Conservation (phyloP, 2,113 vertebrate genomes). For the Nymphicus hollandicus region DNA sequence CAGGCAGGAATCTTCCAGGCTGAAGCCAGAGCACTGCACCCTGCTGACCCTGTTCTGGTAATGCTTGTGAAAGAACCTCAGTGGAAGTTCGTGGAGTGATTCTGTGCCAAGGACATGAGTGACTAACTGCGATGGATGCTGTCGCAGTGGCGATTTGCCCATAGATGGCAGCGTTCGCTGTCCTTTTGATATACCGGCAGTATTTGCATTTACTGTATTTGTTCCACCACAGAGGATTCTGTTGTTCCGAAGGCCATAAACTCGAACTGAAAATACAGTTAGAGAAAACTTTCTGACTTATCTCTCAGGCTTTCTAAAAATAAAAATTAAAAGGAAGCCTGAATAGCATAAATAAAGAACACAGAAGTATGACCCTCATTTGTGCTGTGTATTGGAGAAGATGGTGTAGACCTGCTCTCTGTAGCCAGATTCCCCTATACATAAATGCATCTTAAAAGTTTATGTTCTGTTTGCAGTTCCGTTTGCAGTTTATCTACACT, state of each 20-base stretch:
- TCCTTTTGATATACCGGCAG: background rate
- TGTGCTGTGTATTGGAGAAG: background rate
- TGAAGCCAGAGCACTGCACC: background rate
- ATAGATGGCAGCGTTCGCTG: background rate
- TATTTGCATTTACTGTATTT: no score
- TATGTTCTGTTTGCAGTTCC: no score
- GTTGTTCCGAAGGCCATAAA: background rate
- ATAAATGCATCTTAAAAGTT: background rate
- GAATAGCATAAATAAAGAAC: background rate
- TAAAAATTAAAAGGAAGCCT: background rate
- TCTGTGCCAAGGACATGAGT: background rate
- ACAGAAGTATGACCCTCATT: background rate
- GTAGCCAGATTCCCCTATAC: background rate
- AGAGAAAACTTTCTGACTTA: background rate
- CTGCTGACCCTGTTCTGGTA: no score
- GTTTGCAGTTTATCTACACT: background rate
- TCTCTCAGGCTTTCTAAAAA: background rate
- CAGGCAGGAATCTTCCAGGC: no score
- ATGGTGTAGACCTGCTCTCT: background rate
- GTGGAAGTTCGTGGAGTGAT: background rate
- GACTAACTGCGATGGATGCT: accelerated
- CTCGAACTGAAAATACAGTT: background rate
- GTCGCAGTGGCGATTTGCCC: background rate
- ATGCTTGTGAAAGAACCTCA: background rate
- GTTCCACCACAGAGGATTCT: background rate